These are phyloP conservation scores for Flexamia atlantica DNA, from an alignment of 2,888 invertebrate genomes.

Conservation along the genomic window DNA sequence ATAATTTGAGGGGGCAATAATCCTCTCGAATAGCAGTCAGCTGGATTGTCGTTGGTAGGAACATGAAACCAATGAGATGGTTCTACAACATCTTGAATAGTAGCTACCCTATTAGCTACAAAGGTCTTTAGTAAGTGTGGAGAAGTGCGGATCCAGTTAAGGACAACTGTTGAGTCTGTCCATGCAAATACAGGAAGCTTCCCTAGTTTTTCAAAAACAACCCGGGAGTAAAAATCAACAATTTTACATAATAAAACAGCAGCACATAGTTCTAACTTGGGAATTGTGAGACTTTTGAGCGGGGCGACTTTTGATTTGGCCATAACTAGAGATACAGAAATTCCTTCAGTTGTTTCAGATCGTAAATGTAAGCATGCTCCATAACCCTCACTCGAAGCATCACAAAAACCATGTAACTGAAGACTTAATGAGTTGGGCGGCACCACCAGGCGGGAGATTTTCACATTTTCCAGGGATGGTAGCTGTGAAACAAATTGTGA, in stretches of 20 bases:
- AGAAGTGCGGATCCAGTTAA: constrained; percentile 1
- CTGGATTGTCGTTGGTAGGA: background rate
- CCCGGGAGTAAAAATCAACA: background rate
- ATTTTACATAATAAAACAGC: background rate
- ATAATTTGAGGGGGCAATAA: background rate
- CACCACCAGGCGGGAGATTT: background rate
- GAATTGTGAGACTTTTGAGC: background rate
- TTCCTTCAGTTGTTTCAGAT: background rate
- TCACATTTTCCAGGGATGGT: background rate
- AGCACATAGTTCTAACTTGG: background rate
- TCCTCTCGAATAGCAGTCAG: constrained; percentile 1
- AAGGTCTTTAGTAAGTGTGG: background rate
- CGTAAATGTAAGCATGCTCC: background rate
- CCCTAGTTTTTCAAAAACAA: background rate
- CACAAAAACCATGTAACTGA: background rate
- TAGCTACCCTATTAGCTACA: constrained; percentile 2
- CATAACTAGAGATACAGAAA: background rate
- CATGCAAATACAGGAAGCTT: background rate
- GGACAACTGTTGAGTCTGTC: background rate
- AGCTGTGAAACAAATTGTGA: background rate
- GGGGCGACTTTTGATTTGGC: constrained; percentile 5
- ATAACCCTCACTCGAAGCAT: background rate
- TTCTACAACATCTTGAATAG: background rate
- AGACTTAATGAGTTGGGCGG: background rate
- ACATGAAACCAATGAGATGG: constrained; percentile 8